Conservation (phyloP, 2,888 invertebrate genomes). For the Neoascia interrupta region DNA sequence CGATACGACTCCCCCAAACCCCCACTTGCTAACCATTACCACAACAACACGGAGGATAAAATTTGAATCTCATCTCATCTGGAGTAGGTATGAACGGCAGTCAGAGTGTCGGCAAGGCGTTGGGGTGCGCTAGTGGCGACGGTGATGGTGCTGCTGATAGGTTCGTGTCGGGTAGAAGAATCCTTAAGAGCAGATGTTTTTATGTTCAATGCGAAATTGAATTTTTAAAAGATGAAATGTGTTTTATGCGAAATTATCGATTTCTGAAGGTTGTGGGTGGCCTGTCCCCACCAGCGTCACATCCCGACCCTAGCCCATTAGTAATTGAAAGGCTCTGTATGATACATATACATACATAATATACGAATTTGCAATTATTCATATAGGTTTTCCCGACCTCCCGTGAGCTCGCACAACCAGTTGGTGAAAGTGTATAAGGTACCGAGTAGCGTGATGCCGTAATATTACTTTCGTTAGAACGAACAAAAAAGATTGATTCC, state of each 20-base stretch:
- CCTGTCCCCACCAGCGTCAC: no score
- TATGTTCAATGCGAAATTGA: conserved; percentile 54
- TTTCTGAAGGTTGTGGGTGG: neutral
- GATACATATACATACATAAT: neutral
- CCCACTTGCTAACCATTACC: conserved; percentile 11
- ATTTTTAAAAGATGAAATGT: conserved; percentile 56
- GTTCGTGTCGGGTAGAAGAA: conserved; percentile 20
- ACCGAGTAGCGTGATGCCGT: conserved; percentile 17
- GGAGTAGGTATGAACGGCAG: conserved; percentile 29
- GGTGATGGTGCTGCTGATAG: conserved; percentile 18
- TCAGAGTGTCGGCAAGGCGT: no score
- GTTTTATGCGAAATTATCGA: conserved; percentile 47
- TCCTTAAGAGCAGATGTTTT: conserved; percentile 53
- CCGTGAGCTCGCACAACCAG: neutral
- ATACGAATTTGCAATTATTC: conserved; percentile 10
- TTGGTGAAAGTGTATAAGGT: no score
- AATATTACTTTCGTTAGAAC: conserved; percentile 23
- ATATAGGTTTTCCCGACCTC: neutral
- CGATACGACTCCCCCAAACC: neutral
- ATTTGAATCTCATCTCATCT: conserved; percentile 56
- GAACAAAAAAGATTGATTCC: conserved; percentile 30
- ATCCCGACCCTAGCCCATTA: no score
- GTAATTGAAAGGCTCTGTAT: neutral
- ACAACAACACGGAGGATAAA: conserved; percentile 39
- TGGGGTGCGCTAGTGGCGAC: no score